phyloP scores from a whole-genome alignment of 2,113 vertebrate genomes.

The Cheilinus undulatus region DNA sequence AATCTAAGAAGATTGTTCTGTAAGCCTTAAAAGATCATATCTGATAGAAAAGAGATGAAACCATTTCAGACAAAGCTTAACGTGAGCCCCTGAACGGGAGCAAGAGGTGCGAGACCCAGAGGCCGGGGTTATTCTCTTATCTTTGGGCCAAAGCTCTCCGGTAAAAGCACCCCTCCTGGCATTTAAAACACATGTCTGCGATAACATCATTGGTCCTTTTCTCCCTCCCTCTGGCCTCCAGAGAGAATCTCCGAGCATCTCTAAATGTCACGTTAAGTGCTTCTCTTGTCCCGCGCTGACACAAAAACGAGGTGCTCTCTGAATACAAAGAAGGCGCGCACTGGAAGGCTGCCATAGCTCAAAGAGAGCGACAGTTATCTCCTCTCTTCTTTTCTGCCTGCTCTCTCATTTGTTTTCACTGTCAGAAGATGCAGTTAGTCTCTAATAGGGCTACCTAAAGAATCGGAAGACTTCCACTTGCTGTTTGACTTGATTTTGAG shows the following conservation, averaged over 20 bases:
- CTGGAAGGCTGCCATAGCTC: conserved; percentile 64
- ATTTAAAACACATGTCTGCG: conserved; percentile 78
- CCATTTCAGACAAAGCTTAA: conserved; percentile 69
- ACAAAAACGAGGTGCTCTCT: conserved; percentile 51
- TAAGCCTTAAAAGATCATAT: conserved; percentile 71
- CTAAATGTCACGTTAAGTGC: conserved; percentile 82
- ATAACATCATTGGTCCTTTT: conserved; percentile 73
- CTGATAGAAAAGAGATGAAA: conserved; percentile 66
- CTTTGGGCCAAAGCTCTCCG: conserved; percentile 57
- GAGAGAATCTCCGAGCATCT: conserved; percentile 70
- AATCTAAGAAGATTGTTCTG: conserved; percentile 72
- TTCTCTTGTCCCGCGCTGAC: conserved; percentile 74
- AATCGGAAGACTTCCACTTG: conserved; percentile 20
- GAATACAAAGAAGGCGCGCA: conserved; percentile 69
- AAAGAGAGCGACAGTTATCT: conserved; percentile 42
- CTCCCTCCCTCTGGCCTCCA: conserved; percentile 55
- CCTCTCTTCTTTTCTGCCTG: conserved; percentile 33
- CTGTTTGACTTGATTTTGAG: conserved; percentile 21
- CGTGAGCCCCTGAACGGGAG: conserved; percentile 54
- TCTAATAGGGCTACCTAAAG: conserved; percentile 42
- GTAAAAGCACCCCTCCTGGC: conserved; percentile 63
- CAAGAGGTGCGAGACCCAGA: conserved; percentile 56
- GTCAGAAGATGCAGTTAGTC: conserved; percentile 64
- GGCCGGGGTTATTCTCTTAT: conserved; percentile 65
- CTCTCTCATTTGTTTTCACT: conserved; percentile 61